phyloP scores from a whole-genome alignment of 2,888 invertebrate genomes.

The Sinhomidia bicolor region DNA sequence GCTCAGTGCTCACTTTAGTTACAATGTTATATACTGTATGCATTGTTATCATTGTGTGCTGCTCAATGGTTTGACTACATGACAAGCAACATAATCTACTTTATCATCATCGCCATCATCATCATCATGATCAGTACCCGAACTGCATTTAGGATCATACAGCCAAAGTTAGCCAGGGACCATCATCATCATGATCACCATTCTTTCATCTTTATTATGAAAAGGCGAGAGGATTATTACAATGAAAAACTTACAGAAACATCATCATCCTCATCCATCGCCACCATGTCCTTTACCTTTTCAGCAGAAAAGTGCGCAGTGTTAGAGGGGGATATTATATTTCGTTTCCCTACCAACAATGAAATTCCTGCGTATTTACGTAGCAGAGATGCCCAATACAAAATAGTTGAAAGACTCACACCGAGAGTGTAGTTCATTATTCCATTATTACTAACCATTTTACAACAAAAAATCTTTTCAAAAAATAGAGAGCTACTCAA shows the following conservation, averaged over 20 bases:
- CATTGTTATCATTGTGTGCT: background rate
- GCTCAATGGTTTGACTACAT: constrained; percentile 23
- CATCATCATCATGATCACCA: constrained; percentile 1
- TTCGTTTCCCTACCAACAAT: background rate
- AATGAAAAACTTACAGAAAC: background rate
- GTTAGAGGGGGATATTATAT: background rate
- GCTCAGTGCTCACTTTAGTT: too few relatives aligned
- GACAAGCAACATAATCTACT: constrained; percentile 28
- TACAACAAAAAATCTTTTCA: background rate
- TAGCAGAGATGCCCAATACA: background rate
- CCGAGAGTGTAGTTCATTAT: constrained; percentile 9
- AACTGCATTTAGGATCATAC: background rate
- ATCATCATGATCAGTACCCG: background rate
- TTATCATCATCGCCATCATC: too few relatives aligned
- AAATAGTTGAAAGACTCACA: background rate
- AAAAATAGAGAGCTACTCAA: constrained; percentile 25
- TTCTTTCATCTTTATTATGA: constrained; percentile 17
- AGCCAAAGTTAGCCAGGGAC: too few relatives aligned
- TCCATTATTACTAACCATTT: constrained; percentile 6
- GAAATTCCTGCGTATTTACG: background rate
- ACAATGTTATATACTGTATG: background rate
- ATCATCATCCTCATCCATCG: background rate
- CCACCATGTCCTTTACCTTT: background rate
- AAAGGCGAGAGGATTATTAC: background rate
- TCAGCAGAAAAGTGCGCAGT: background rate